Base-by-base conservation (phyloP, 2,888 invertebrate species). In the Celastrina argiolus region DNA sequence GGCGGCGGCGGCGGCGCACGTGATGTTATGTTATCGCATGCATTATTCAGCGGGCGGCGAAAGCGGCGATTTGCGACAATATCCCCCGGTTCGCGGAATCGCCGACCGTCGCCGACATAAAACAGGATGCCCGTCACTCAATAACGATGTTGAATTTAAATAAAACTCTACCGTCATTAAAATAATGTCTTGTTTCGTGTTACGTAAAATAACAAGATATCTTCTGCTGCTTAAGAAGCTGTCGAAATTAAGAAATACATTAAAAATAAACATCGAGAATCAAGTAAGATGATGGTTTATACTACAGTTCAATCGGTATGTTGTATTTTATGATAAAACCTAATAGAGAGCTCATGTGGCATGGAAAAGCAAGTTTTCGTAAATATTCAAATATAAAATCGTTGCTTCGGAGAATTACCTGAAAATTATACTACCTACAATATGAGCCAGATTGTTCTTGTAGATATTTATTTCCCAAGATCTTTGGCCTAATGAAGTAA, bases 11-110 rank as follows among this genome's bases (percentile, higher is more conserved):
- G 76, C 78, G 75, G 75, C 76, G 78, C 80, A 87, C 85, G 89
- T 89, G 89, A 87, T 84, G 87, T 84, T 87, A 89, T 89, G 88
- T 84, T 88, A 86, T 87, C 87, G 82, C 87, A 90, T 90, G 87
- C 86, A 90, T 90, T 87, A 91, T 91, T 89, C 90, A 91, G 81
- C 82, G 82, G 82, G 84, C 82, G 88, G 89, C 88, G 90, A 91
- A 90, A 91, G 90, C 90, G 85, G 88, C 87, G 88, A 89, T 90
- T 89, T 90, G 90, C 88, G 89, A 88, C 90, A 88, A 87, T 90
- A 90, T 90, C 88, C 89, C 88, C 82, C 78, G 87, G 83, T 89
- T 90, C 90, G 84, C 82, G 82, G 91, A 89, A 89, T 81, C 80
- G 86, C 87, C 90, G 87, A 83, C 88, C 80, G 82, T 78, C 22